Conservation (phyloP, 2,113 vertebrate species). For the Tragelaphus buxtoni region DNA sequence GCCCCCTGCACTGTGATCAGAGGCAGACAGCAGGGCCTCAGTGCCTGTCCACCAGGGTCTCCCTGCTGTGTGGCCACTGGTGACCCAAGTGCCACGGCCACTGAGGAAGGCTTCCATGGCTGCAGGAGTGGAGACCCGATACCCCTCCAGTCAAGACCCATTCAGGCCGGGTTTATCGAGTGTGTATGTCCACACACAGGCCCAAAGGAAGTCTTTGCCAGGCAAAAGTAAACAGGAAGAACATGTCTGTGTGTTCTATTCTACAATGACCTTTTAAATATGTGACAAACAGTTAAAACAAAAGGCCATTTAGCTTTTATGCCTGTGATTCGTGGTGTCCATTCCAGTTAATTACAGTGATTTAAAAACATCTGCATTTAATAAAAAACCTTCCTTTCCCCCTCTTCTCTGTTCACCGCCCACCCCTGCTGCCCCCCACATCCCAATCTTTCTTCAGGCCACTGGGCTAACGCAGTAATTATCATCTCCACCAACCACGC, state of each 20-base stretch:
- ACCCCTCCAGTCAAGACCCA: conserved; percentile 40
- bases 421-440: background rate
- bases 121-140: background rate
- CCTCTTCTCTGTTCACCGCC: conserved; percentile 39
- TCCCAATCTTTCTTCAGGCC: conserved; percentile 63
- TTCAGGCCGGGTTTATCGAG: background rate
- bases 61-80: background rate
- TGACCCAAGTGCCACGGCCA: accelerated
- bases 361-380: conserved; percentile 79
- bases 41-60: accelerated
- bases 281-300: conserved; percentile 54
- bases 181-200: accelerated
- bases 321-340: conserved; percentile 26
- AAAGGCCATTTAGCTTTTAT: conserved; percentile 70
- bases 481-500: background rate
- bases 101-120: background rate
- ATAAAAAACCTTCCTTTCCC: conserved; percentile 71
- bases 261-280: conserved; percentile 55
- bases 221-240: background rate
- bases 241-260: accelerated
- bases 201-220: background rate
- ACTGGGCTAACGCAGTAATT: conserved; percentile 67
- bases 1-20: accelerated
- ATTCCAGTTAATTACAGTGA: conserved; percentile 72
- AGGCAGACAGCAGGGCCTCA: background rate